Evolutionary conservation across 2,888 invertebrate species (phyloP).

Genomic region (Macrophya alboannulata): DNA sequence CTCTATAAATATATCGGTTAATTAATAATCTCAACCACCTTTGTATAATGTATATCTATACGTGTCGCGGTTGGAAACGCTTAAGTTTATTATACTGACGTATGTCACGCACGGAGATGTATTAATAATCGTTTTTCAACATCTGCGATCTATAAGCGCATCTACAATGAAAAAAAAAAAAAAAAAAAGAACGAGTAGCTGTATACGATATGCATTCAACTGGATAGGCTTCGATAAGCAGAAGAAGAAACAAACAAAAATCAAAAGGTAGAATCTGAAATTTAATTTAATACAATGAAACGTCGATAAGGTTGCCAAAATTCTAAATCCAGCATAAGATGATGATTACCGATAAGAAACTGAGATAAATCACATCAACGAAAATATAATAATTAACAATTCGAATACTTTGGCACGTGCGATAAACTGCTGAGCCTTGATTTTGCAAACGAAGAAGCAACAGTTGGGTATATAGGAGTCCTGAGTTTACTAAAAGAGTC

Average conservation of each 20-base stretch:
- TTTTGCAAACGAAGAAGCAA: conserved; percentile 20
- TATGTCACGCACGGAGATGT: neutral
- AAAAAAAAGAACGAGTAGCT: neutral
- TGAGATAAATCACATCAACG: no score
- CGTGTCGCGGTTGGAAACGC: neutral
- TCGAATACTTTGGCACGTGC: neutral
- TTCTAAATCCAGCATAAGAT: neutral
- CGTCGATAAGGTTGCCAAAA: neutral
- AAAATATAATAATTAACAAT: neutral
- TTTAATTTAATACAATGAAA: neutral
- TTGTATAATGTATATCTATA: neutral
- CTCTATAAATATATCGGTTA: neutral
- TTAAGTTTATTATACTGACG: neutral
- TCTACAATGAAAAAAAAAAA: neutral
- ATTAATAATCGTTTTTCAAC: conserved; percentile 11
- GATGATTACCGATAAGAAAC: neutral
- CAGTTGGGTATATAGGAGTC: conserved; percentile 37
- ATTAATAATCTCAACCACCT: neutral
- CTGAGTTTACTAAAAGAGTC: neutral
- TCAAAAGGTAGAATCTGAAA: neutral
- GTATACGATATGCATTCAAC: neutral
- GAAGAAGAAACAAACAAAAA: neutral
- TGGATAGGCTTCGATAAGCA: neutral
- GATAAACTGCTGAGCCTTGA: neutral
- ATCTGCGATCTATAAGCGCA: conserved; percentile 29